Percentiles rank a stretch among this genome's conserved stretches.
Conservation (phyloP, 37 sponge, comb jelly and placozoan genomes). For the Aplysina aerophoba region DNA sequence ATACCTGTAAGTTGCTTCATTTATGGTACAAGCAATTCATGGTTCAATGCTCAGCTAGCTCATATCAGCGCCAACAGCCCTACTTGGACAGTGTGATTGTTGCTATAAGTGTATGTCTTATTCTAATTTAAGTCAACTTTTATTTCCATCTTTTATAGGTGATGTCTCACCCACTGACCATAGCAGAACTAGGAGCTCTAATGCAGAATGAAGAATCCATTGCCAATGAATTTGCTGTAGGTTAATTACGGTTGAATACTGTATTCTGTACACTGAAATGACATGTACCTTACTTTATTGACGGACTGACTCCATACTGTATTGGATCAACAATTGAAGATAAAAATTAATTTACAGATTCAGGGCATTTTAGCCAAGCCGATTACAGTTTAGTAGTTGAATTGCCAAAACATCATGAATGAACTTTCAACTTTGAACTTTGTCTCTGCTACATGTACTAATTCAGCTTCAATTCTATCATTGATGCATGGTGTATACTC, state of each 20-base stretch:
- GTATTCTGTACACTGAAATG: too few species aligned
- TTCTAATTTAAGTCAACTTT: background rate
- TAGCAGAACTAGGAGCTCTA: conserved; percentile 40
- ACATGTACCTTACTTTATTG: too few species aligned
- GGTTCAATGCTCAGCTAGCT: background rate
- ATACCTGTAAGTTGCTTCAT: background rate
- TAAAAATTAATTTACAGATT: too few species aligned
- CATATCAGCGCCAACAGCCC: too few species aligned
- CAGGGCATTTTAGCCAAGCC: too few species aligned
- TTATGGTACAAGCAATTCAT: background rate
- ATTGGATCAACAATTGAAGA: too few species aligned
- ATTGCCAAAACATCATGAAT: too few species aligned
- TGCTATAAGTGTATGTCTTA: background rate
- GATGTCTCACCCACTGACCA: conserved; percentile 47
- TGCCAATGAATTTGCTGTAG: conserved; percentile 49
- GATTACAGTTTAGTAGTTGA: too few species aligned
- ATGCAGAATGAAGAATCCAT: conserved; percentile 34
- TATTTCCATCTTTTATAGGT: background rate
- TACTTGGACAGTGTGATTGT: background rate
- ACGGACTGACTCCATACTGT: too few species aligned
- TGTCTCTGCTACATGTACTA: too few species aligned
- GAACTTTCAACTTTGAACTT: too few species aligned
- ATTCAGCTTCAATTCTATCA: background rate
- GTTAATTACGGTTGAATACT: background rate
- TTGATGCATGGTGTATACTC: background rate